Percentiles rank a stretch among this genome's conserved stretches.
Evolutionary conservation across 2,888 invertebrate genomes (phyloP).

Genomic region (Phragmatobia fuliginosa): DNA sequence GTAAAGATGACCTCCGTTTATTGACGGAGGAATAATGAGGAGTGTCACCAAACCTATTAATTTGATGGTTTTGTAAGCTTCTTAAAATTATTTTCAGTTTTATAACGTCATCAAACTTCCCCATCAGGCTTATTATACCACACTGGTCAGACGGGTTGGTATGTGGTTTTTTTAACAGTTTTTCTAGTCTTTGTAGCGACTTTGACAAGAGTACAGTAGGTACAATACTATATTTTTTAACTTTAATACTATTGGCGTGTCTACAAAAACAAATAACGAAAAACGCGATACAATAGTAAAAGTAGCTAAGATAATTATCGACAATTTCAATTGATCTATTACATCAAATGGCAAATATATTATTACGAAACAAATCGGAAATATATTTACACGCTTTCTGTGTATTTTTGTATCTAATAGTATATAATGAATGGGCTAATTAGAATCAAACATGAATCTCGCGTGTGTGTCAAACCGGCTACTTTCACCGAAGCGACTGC

Average conservation of each 20-base stretch:
- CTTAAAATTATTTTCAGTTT: too few species aligned
- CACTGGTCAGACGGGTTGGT: too few species aligned
- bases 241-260: background rate
- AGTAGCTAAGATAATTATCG: conserved; percentile 10
- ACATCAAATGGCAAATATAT: conserved; percentile 16
- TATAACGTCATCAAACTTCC: too few species aligned
- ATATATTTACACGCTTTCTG: conserved; percentile 19
- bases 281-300: conserved; percentile 1
- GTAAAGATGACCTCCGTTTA: background rate
- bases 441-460: conserved; percentile 40
- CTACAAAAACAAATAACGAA: background rate
- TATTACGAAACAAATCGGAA: conserved; percentile 24
- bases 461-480: conserved; percentile 46
- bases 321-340: conserved; percentile 11
- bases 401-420: conserved; percentile 17
- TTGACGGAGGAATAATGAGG: too few species aligned
- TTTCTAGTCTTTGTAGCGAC: too few species aligned
- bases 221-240: too few species aligned
- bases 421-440: conserved; percentile 40
- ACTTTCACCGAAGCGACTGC: conserved; percentile 40
- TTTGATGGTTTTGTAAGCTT: too few species aligned
- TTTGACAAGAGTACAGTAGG: too few species aligned
- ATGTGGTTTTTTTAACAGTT: too few species aligned
- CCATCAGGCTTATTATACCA: too few species aligned
- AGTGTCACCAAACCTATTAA: too few species aligned